A percentile compares a stretch with the other conserved stretches of the same genome.
Conservation (phyloP, 2,797 vertebrate species). For the Enteromius thamalakanensis region DNA sequence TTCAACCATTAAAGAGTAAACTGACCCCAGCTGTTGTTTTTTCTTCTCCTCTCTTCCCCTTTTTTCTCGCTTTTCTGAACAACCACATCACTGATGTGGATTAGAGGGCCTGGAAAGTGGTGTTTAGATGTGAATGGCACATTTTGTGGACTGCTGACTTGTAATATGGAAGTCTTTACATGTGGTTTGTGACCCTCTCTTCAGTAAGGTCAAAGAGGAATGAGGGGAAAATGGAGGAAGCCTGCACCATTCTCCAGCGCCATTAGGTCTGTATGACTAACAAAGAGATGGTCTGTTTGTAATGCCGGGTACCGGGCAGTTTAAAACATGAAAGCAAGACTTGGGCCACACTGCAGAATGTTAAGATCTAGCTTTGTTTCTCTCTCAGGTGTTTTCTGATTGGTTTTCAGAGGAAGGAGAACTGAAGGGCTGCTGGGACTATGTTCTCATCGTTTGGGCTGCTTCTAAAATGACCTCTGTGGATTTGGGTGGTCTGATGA, state of each 20-base stretch:
- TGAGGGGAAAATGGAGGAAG: slow-evolving; percentile 36
- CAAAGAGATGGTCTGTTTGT: slow-evolving; percentile 48
- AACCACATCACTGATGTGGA: slow-evolving; percentile 74
- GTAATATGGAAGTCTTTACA: slow-evolving; percentile 73
- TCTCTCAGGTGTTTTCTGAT: slow-evolving; percentile 28
- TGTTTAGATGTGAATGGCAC: slow-evolving; percentile 70
- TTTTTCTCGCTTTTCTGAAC: slow-evolving; percentile 37
- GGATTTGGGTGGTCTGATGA: slow-evolving; percentile 40
- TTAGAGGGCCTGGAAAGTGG: slow-evolving; percentile 64
- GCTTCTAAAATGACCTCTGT: slow-evolving; percentile 31
- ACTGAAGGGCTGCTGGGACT: slow-evolving; percentile 12
- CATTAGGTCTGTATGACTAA: slow-evolving; percentile 40
- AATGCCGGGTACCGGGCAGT: neutral
- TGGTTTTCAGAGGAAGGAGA: neutral
- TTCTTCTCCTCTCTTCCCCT: slow-evolving; percentile 20
- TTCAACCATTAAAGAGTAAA: slow-evolving; percentile 65
- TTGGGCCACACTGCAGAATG: slow-evolving; percentile 3
- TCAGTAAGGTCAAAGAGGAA: slow-evolving; percentile 68
- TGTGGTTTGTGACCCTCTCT: slow-evolving; percentile 75
- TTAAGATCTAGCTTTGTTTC: neutral
- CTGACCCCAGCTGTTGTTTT: slow-evolving; percentile 66
- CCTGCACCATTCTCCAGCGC: slow-evolving; percentile 27
- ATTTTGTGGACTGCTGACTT: slow-evolving; percentile 74
- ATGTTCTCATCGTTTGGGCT: slow-evolving; percentile 46
- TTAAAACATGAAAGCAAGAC: slow-evolving; percentile 17